Percentiles rank a stretch among this genome's conserved stretches.
phyloP scores from a whole-genome alignment of 2,113 vertebrate genomes.

The Zootoca vivipara region DNA sequence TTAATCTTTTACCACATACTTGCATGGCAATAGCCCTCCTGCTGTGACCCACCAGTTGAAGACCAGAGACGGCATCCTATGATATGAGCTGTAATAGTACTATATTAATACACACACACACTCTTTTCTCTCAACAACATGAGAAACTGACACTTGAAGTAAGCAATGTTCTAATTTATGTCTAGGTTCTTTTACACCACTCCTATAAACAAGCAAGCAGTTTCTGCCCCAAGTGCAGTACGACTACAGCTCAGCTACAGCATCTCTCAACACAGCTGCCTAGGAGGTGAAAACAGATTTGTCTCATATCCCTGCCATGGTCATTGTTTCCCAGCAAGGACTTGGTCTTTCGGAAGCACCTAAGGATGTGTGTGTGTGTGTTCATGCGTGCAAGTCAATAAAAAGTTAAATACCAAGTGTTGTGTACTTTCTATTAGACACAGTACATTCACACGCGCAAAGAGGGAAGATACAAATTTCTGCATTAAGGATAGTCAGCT shows the following conservation, averaged over 20 bases:
- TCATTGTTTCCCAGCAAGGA: not conserved
- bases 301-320: not conserved
- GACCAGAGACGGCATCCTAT: no score
- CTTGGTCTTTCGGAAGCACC: not conserved
- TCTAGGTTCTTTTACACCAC: not conserved
- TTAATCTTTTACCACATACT: not conserved
- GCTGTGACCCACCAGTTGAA: no score
- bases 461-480: not conserved
- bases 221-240: not conserved
- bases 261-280: not conserved
- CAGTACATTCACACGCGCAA: not conserved
- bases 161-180: not conserved
- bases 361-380: not conserved
- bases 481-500: not conserved
- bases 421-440: conserved; percentile 6
- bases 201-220: not conserved
- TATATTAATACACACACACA: not conserved
- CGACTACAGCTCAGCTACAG: not conserved
- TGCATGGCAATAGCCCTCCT: no score
- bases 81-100: not conserved
- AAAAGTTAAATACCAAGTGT: conserved; percentile 2
- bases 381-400: conserved; percentile 7
- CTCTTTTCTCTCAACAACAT: not conserved
- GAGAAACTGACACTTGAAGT: not conserved
- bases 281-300: not conserved